phyloP scores from a whole-genome alignment of 2,797 vertebrate genomes.

The Dendrocincla fuliginosa region DNA sequence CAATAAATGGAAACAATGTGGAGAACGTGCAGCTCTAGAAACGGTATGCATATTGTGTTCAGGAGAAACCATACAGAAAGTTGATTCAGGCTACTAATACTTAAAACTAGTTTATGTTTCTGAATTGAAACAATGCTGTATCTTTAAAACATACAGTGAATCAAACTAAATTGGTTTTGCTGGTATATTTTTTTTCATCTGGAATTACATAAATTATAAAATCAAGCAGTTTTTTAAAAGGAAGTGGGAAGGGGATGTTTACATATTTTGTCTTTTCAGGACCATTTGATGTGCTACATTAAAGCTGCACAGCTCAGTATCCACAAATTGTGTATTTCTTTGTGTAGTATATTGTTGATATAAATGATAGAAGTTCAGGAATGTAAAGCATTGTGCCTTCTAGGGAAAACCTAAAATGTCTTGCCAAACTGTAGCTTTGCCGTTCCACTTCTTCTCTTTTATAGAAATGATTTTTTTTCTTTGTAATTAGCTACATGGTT shows the following conservation, averaged over 20 bases:
- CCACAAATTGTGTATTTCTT: background rate
- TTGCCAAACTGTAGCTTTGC: slow-evolving; percentile 15
- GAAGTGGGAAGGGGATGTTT: background rate
- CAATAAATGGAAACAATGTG: background rate
- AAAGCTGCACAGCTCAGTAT: background rate
- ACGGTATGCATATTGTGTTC: background rate
- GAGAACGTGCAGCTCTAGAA: background rate
- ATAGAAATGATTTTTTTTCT: background rate
- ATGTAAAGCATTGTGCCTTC: background rate
- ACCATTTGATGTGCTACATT: background rate
- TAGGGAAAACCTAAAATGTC: background rate
- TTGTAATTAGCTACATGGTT: background rate
- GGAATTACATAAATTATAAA: background rate
- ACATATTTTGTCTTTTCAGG: background rate
- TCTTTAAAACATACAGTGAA: background rate
- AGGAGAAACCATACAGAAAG: background rate
- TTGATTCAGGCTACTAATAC: background rate
- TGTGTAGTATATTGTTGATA: background rate
- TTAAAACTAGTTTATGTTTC: background rate
- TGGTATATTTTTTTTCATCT: background rate
- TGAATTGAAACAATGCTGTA: background rate
- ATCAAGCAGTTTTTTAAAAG: background rate
- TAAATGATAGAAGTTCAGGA: background rate
- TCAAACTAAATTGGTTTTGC: background rate
- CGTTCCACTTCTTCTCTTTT: background rate